Conservation (phyloP, 2,888 invertebrate species). For the Theretra japonica region DNA sequence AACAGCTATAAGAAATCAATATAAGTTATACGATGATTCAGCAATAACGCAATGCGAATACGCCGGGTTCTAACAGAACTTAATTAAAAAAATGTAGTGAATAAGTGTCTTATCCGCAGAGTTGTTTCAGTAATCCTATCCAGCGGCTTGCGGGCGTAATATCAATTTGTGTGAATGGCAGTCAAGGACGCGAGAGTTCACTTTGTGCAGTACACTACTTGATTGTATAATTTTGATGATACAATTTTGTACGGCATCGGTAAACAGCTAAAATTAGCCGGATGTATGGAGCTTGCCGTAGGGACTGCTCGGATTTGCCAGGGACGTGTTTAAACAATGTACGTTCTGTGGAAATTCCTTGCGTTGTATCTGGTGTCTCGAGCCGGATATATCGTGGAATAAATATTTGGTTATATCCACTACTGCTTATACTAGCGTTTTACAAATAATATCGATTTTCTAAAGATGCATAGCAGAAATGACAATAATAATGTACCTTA, state of each 20-base stretch:
- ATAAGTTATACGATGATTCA: no score
- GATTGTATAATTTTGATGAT: constrained; percentile 42
- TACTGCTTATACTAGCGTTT: no score
- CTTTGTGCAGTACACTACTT: constrained; percentile 24
- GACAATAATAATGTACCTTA: no score
- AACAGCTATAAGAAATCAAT: background rate
- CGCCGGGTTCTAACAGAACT: background rate
- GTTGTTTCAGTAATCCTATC: constrained; percentile 9
- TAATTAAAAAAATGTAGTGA: background rate
- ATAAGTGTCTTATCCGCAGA: background rate
- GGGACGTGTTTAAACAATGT: background rate
- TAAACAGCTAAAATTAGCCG: constrained; percentile 42
- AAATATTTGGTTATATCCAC: no score
- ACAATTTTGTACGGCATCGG: constrained; percentile 39
- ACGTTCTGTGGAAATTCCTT: background rate
- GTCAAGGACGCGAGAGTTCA: constrained; percentile 43
- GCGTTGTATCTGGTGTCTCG: background rate
- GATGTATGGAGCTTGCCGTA: constrained; percentile 29
- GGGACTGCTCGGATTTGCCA: background rate
- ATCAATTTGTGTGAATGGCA: constrained; percentile 39
- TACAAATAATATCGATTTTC: no score
- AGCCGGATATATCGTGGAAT: no score
- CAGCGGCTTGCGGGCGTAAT: constrained; percentile 2
- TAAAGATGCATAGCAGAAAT: no score
- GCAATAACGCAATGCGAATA: background rate